Conservation (phyloP, 2,113 vertebrate genomes). For the Plecturocebus donacophilus region DNA sequence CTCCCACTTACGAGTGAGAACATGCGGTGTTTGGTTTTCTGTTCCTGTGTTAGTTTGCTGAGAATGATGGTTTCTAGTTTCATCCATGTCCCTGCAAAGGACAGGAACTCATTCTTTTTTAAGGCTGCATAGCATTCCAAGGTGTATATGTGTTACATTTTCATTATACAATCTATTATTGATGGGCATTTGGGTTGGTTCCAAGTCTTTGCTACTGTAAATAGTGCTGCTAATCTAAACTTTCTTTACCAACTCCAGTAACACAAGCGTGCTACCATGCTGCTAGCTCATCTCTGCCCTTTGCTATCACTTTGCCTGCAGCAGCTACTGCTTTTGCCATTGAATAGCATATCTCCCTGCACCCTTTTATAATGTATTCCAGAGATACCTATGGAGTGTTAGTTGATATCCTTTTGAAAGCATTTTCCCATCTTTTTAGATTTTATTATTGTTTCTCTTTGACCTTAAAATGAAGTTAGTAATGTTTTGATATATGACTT, state of each 20-base stretch:
- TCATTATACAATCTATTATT: too few relatives aligned
- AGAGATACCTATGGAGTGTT: not conserved
- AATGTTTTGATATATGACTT: not conserved
- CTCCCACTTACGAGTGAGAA: too few relatives aligned
- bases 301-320: not conserved
- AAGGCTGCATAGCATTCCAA: too few relatives aligned
- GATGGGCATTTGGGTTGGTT: too few relatives aligned
- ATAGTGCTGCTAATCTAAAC: too few relatives aligned
- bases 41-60: too few relatives aligned
- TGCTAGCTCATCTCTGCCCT: not conserved
- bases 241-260: not conserved
- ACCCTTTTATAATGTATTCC: not conserved
- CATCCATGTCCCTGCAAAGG: too few relatives aligned
- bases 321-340: not conserved
- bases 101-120: too few relatives aligned
- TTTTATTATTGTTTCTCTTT: not conserved
- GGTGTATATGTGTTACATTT: too few relatives aligned
- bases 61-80: too few relatives aligned
- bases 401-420: not conserved
- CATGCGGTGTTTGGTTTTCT: too few relatives aligned
- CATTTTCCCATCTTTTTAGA: not conserved
- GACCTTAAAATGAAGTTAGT: not conserved
- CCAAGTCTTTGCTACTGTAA: too few relatives aligned
- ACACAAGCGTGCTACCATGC: fast-evolving
- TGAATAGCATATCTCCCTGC: not conserved